phyloP scores from a whole-genome alignment of 2,797 vertebrate species.

The Melanotaenia nigrans region DNA sequence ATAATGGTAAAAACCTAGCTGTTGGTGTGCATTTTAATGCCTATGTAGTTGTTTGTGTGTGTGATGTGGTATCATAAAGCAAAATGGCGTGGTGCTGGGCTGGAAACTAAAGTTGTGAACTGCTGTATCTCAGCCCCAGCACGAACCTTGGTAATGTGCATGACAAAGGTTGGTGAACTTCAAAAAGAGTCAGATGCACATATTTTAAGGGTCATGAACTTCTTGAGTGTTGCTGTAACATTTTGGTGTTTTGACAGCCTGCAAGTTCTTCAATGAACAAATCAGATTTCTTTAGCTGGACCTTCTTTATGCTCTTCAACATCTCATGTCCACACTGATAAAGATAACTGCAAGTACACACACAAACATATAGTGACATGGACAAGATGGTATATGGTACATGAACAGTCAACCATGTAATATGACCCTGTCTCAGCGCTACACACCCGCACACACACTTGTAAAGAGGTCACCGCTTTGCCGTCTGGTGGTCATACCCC shows the following conservation, averaged over 20 bases:
- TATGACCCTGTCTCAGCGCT: slow-evolving; percentile 56
- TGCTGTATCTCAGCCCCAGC: too few relatives aligned
- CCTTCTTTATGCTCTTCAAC: neutral
- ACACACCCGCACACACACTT: slow-evolving; percentile 43
- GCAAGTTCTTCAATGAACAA: slow-evolving; percentile 8
- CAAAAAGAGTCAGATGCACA: too few relatives aligned
- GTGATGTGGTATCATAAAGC: too few relatives aligned
- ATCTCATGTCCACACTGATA: slow-evolving; percentile 32
- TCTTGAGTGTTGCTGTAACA: neutral
- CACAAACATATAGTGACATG: slow-evolving; percentile 46
- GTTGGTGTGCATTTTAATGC: too few relatives aligned
- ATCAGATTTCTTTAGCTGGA: slow-evolving; percentile 14
- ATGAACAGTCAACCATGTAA: slow-evolving; percentile 72
- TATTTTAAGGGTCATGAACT: too few relatives aligned
- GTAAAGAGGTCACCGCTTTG: slow-evolving; percentile 70
- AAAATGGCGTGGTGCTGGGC: too few relatives aligned
- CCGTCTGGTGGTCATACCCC: slow-evolving; percentile 64
- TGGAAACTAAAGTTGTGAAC: too few relatives aligned
- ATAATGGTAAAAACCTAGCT: too few relatives aligned
- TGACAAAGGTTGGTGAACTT: too few relatives aligned
- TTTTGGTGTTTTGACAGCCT: neutral
- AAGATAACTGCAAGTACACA: slow-evolving; percentile 36
- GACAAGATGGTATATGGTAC: slow-evolving; percentile 65
- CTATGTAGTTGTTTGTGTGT: too few relatives aligned
- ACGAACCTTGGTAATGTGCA: too few relatives aligned